A percentile compares a stretch with the other conserved stretches of the same genome.
These are phyloP conservation scores for Zaprionus taronus DNA, from an alignment of 1,140 invertebrate genomes.

Conservation along the genomic window DNA sequence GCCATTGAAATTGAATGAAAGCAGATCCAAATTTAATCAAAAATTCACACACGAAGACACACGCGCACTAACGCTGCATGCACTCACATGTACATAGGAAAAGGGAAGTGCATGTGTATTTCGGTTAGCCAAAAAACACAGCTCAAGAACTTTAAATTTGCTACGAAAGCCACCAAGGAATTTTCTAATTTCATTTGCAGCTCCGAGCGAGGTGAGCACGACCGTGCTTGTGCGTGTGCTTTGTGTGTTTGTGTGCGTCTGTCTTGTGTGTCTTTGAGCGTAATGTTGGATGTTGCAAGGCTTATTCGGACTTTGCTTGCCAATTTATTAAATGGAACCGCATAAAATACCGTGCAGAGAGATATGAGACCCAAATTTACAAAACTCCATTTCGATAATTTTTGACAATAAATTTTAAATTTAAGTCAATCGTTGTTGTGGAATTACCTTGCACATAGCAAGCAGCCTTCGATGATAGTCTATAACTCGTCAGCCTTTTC, in stretches of 20 bases:
- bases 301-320: neutral
- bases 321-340: neutral
- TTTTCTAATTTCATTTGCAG: slow-evolving; percentile 45
- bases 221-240: neutral
- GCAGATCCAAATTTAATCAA: slow-evolving; percentile 36
- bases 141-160: neutral
- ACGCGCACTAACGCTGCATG: neutral
- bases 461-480: too few relatives aligned
- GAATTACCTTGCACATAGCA: too few relatives aligned
- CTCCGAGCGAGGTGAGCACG: slow-evolving; percentile 1
- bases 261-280: neutral
- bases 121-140: slow-evolving; percentile 12
- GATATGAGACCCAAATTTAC: too few relatives aligned
- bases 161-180: slow-evolving; percentile 8
- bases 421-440: too few relatives aligned
- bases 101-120: neutral
- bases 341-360: neutral
- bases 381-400: too few relatives aligned
- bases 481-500: too few relatives aligned
- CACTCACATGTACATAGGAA: neutral
- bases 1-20: slow-evolving; percentile 40
- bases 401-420: too few relatives aligned
- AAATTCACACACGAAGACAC: slow-evolving; percentile 13
- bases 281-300: neutral
- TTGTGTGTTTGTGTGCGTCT: neutral